Evolutionary conservation across 2,888 invertebrate genomes (phyloP).

Genomic region (Epirrita christyi): DNA sequence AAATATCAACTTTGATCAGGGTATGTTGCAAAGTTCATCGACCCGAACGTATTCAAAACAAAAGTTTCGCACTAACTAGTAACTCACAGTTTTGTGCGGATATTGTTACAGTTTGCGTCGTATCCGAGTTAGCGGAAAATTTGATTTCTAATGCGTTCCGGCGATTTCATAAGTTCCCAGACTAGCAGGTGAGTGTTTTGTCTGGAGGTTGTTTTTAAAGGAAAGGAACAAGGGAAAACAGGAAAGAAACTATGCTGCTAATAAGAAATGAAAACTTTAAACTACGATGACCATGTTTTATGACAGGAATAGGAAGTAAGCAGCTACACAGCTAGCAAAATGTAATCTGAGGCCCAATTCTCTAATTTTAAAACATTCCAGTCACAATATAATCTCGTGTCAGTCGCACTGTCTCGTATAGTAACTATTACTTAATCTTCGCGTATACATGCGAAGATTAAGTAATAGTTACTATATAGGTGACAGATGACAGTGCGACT

Average conservation of each 20-base stretch:
- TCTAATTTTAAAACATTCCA: too few species aligned
- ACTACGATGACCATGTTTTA: too few species aligned
- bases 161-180: slow-evolving; percentile 2
- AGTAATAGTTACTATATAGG: too few species aligned
- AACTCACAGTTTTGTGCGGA: slow-evolving; percentile 3
- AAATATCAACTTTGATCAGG: too few species aligned
- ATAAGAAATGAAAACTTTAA: not conserved
- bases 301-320: too few species aligned
- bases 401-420: too few species aligned
- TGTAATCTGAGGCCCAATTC: too few species aligned
- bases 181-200: slow-evolving; percentile 10
- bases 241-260: not conserved
- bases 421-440: too few species aligned
- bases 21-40: not conserved
- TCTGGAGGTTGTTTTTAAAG: slow-evolving; percentile 9
- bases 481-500: too few species aligned
- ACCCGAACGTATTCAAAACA: slow-evolving; percentile 12
- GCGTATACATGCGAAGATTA: too few species aligned
- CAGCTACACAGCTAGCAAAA: too few species aligned
- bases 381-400: too few species aligned
- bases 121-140: slow-evolving; percentile 4
- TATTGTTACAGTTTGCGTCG: not conserved
- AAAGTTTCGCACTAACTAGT: slow-evolving; percentile 16
- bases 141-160: slow-evolving; percentile 14
- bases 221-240: not conserved